phyloP scores from a whole-genome alignment of 2,797 vertebrate genomes.

The Macrochelys suwanniensis region DNA sequence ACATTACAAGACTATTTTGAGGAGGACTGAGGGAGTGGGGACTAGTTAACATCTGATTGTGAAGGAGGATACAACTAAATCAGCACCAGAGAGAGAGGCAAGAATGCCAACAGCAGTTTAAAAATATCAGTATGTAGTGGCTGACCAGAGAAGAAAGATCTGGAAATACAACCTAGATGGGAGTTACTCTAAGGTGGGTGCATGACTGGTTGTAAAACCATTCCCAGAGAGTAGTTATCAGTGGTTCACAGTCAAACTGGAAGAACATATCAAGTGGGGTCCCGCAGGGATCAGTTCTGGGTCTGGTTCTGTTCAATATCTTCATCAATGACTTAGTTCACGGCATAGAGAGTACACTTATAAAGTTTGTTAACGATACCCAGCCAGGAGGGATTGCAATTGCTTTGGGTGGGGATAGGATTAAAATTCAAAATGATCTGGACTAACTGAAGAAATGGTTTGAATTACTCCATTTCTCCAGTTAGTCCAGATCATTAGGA shows the following conservation, averaged over 20 bases:
- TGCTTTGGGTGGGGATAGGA: background rate
- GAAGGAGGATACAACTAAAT: background rate
- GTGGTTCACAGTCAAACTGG: too few relatives aligned
- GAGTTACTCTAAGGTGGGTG: background rate
- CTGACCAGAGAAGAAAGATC: background rate
- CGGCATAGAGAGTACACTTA: background rate
- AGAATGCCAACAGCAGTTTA: background rate
- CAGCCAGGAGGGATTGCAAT: background rate
- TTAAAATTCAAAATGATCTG: background rate
- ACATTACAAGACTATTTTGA: background rate
- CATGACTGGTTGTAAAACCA: background rate
- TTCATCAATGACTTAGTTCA: background rate
- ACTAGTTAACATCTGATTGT: background rate
- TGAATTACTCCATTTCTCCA: too few relatives aligned
- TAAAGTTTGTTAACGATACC: background rate
- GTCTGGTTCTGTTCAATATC: background rate
- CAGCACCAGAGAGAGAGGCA: background rate
- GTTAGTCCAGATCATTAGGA: too few relatives aligned
- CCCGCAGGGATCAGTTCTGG: too few relatives aligned
- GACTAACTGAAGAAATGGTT: too few relatives aligned
- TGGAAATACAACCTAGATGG: background rate
- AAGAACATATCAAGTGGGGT: background rate
- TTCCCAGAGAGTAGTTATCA: background rate
- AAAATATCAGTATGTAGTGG: fast-evolving
- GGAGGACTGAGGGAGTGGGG: background rate